Evolutionary conservation across 2,797 vertebrate genomes (phyloP).

Genomic region (Hyperoplus lanceolatus): DNA sequence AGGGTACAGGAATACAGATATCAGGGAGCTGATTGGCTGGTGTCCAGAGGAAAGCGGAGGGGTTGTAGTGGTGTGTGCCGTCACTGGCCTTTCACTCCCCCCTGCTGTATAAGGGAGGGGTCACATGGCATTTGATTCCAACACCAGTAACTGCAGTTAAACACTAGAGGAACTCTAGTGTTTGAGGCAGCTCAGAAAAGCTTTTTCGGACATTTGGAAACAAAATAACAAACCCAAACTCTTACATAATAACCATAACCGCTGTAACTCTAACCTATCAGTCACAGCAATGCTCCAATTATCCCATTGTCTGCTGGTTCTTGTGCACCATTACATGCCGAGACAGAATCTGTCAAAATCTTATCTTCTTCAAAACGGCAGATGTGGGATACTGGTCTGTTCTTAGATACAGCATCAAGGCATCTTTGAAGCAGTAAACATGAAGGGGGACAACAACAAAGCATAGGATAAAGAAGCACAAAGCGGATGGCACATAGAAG

Average conservation of each 20-base stretch:
- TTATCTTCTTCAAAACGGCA: not conserved
- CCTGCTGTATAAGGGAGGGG: conserved; percentile 52
- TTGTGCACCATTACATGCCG: not conserved
- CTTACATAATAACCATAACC: not conserved
- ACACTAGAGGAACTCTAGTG: not conserved
- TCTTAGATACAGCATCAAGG: conserved; percentile 7
- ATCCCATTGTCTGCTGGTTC: not conserved
- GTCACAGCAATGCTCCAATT: not conserved
- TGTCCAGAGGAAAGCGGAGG: conserved; percentile 30
- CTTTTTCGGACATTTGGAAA: conserved; percentile 4
- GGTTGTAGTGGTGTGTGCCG: conserved; percentile 13
- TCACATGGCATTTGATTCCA: conserved; percentile 47
- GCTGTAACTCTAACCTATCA: not conserved
- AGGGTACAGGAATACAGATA: conserved; percentile 63
- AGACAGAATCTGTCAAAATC: conserved; percentile 10
- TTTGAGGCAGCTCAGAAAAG: not conserved
- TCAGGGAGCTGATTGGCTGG: conserved; percentile 52
- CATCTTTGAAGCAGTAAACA: not conserved
- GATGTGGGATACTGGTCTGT: conserved; percentile 7
- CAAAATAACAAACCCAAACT: not conserved
- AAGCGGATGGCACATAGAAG: not conserved
- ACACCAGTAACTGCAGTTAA: not conserved
- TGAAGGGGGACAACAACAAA: conserved; percentile 11
- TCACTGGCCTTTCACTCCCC: conserved; percentile 45
- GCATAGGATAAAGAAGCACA: not conserved